Base-by-base conservation (phyloP, 1,140 invertebrate genomes). In the Panagrolaimus sp. region DNA sequence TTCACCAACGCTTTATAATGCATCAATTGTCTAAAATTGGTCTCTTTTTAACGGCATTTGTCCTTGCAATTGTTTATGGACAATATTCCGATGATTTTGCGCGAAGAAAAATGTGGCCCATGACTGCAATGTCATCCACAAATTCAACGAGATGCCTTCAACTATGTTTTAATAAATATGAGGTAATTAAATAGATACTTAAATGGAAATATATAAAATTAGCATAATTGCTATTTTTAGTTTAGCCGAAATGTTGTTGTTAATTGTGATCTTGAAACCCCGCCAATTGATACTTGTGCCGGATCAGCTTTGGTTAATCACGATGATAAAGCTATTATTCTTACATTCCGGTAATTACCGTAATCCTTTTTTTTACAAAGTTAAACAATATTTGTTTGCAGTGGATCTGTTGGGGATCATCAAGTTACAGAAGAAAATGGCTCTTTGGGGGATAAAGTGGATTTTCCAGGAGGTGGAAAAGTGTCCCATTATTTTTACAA, bases 361-460 rank as follows among this genome's bases (percentile, higher is more conserved):
- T n/a, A n/a, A n/a, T n/a, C n/a, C n/a, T n/a, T n/a, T n/a, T n/a
- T n/a, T n/a, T n/a, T n/a, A n/a, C n/a, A n/a, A n/a, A n/a, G n/a
- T n/a, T n/a, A n/a, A n/a, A n/a, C n/a, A n/a, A n/a, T n/a, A n/a
- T n/a, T n/a, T n/a, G n/a, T n/a, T 14, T 58, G 12, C 5, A 58
- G 52, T 12, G 52, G 52, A 26, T 58, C 52, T 2, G 21, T 26
- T 58, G 52, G 52, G 10, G 28, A 28, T 14, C 52, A 58, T 14
- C 52, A 58, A 58, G 52, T 58, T 12, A 58, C 52, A 7, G 52
- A 58, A 58, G 52, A 58, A 58, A 58, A 58, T 28, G 52, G 52
- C 14, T 58, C 52, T 12, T 28, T 58, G 21, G 52, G 52, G 12
- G 52, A 58, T 58, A 58, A 58, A 28, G 52, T 58, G 1, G 21